Evolutionary conservation across 2,113 vertebrate genomes (phyloP), one percentile per base, ranked within the genome.

Genomic region (Spilogale gracilis): DNA sequence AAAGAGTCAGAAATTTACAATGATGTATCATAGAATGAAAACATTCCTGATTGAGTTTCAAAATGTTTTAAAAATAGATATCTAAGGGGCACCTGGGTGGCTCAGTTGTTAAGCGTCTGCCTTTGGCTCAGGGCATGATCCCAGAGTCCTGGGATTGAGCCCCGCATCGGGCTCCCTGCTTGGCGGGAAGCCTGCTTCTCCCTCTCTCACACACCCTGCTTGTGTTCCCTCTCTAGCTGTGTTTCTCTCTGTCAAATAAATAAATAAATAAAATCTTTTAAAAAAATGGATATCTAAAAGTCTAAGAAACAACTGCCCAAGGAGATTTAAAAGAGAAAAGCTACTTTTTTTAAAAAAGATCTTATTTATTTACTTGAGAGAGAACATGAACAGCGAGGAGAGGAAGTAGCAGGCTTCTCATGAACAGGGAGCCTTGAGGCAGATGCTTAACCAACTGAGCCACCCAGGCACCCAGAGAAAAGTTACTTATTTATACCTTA

Each of bases 1-100:
- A 48, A 16, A 85, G 9, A 88, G 3, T 61, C 45, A 81, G 60
- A 73, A 92, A 60, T 73, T 17, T 95, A 61, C 10, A 89, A 85
- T 60, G 48, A 61, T 82, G 60, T 91, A 60, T 45, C 38, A 45
- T n/a, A 52, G 43, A 88, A 93, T 23, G 50, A 91, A 94, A 82
- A 85, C 5, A 45, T 45, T 81, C 32, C 50, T 92, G 86, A 50
- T 60, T 89, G 89, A 86, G 23, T 93, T 87, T 60, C 54, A 93
- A 74, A 88, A 94, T 74, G 3, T 16, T 79, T 95, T 80, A 73
- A 92, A 86, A 43, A 50, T 12, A 88, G 10, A 17, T 48, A 63
- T 56, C 86, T 87, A 23, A 61, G 38, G 38, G 38, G 38, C 38
- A 38, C 38, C 38, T 38, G 38, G 38, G 38, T 38, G 38, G 38